Percentiles rank a stretch among this genome's conserved stretches.
phyloP scores from a whole-genome alignment of 2,797 vertebrate species.

The Cercopithecus neglectus region DNA sequence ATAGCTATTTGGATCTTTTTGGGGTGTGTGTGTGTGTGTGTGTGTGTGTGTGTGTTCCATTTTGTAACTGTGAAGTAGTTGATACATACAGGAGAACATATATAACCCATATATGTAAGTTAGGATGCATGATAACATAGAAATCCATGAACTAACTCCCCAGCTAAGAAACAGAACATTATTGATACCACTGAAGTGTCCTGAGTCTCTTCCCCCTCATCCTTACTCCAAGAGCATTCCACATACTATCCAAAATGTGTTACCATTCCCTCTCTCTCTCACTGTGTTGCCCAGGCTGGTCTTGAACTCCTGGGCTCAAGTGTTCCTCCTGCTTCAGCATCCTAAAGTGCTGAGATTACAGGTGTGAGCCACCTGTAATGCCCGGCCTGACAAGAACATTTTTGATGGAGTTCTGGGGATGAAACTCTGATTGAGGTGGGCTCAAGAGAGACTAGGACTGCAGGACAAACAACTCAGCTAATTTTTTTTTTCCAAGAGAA shows the following conservation, averaged over 20 bases:
- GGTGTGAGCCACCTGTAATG: neutral
- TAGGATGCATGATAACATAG: neutral
- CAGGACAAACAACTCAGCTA: neutral
- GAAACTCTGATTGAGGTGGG: neutral
- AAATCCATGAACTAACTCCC: neutral
- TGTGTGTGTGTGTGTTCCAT: neutral
- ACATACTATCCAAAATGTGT: neutral
- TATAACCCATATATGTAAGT: neutral
- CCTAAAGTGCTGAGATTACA: neutral
- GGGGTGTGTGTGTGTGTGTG: no score
- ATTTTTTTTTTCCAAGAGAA: neutral
- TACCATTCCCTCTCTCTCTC: neutral
- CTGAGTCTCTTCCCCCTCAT: neutral
- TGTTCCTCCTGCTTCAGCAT: neutral
- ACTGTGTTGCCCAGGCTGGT: neutral
- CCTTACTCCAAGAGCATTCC: slow-evolving; percentile 4
- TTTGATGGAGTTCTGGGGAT: neutral
- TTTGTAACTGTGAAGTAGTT: slow-evolving; percentile 11
- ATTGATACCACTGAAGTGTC: neutral
- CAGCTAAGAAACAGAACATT: neutral
- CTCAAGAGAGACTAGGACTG: neutral
- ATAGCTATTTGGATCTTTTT: neutral
- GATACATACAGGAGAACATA: neutral
- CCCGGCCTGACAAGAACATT: neutral
- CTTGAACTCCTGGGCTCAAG: neutral